These are phyloP conservation scores for Plagodis pulveraria DNA, from an alignment of 2,888 invertebrate species.

Conservation along the genomic window DNA sequence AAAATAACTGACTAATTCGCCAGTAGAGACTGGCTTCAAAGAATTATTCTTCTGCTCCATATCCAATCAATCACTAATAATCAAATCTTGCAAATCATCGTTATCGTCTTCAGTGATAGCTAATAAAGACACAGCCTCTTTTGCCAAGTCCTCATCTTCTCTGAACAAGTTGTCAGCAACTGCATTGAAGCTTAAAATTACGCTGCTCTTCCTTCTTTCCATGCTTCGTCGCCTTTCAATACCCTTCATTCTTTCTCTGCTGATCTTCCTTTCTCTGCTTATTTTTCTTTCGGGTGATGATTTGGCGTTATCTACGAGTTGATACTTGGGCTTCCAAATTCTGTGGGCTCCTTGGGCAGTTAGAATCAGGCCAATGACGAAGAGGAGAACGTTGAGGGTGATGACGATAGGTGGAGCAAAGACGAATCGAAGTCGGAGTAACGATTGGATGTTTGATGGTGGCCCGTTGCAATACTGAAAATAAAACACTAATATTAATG, in stretches of 20 bases:
- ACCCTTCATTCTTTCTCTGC: constrained; percentile 28
- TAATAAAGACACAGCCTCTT: constrained; percentile 66
- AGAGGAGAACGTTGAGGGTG: constrained; percentile 69
- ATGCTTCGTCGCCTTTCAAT: constrained; percentile 28
- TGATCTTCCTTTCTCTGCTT: constrained; percentile 41
- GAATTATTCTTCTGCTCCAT: background rate
- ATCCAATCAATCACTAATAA: constrained; percentile 43
- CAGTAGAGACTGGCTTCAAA: background rate
- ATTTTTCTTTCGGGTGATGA: constrained; percentile 42
- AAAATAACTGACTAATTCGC: too few species aligned
- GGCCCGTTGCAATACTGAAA: constrained; percentile 69
- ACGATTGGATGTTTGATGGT: constrained; percentile 66
- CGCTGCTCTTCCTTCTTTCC: constrained; percentile 54
- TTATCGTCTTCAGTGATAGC: constrained; percentile 64
- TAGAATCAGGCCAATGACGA: constrained; percentile 73
- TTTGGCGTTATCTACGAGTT: constrained; percentile 47
- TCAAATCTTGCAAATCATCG: constrained; percentile 54
- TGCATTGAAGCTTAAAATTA: constrained; percentile 46
- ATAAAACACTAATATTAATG: background rate
- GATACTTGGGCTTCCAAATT: constrained; percentile 64
- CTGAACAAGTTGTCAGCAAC: constrained; percentile 58
- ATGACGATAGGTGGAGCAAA: constrained; percentile 80
- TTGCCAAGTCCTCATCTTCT: constrained; percentile 59
- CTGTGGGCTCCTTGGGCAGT: constrained; percentile 67
- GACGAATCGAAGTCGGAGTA: constrained; percentile 78